Percentiles rank a stretch among this genome's conserved stretches.
These are phyloP conservation scores for Pipra filicauda DNA, from an alignment of 2,113 vertebrate genomes.

Conservation along the genomic window DNA sequence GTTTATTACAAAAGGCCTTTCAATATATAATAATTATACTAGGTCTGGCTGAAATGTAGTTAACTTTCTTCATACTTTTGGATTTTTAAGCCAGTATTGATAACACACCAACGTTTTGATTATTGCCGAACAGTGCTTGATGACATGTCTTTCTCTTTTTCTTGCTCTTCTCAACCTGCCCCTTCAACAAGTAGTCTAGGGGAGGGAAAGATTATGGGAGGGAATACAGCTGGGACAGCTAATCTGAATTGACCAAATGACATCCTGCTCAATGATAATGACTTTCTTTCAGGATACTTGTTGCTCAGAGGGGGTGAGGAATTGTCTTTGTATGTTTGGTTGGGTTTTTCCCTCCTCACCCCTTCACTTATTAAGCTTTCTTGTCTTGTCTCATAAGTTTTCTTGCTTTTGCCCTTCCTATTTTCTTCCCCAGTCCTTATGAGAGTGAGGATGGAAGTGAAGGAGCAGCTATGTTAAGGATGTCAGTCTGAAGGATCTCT, in stretches of 20 bases:
- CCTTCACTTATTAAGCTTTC: neutral
- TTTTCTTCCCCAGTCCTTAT: neutral
- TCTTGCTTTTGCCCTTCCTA: neutral
- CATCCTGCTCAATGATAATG: neutral
- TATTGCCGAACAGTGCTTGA: neutral
- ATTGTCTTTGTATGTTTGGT: neutral
- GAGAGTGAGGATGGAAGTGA: neutral
- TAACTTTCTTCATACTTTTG: neutral
- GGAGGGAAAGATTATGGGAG: neutral
- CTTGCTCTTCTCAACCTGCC: neutral
- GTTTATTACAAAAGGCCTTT: neutral
- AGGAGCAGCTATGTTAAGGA: neutral
- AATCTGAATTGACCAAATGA: neutral
- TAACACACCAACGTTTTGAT: fast-evolving
- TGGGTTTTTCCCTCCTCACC: fast-evolving
- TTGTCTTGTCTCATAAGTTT: fast-evolving
- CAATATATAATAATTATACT: neutral
- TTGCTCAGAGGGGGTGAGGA: neutral
- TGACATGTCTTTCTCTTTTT: neutral
- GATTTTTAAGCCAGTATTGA: neutral
- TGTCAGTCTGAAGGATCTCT: neutral
- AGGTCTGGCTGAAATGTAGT: neutral
- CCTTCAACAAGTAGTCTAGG: fast-evolving
- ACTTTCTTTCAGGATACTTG: neutral
- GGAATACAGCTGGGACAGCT: neutral